These are phyloP conservation scores for Archips crataeganus DNA, from an alignment of 2,888 invertebrate species.

Conservation along the genomic window DNA sequence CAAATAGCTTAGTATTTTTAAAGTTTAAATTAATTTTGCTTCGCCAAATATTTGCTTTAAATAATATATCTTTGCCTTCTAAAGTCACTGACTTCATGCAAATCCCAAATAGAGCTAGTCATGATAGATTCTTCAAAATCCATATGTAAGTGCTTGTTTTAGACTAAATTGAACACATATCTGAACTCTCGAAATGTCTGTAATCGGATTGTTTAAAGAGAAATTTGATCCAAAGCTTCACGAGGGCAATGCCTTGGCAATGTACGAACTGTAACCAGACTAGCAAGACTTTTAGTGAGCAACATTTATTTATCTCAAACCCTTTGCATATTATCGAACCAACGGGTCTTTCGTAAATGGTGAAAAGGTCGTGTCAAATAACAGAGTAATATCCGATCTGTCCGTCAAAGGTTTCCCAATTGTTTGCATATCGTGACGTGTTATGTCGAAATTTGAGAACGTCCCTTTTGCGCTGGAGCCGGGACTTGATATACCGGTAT, in stretches of 20 bases:
- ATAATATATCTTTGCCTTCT: not conserved
- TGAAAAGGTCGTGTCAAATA: slow-evolving; percentile 16
- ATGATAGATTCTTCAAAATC: no score
- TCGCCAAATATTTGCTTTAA: no score
- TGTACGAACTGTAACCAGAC: slow-evolving; percentile 43
- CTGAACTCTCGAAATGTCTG: not conserved
- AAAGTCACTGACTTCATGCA: not conserved
- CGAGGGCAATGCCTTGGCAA: slow-evolving; percentile 52
- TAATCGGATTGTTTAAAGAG: slow-evolving; percentile 40
- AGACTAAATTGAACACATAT: not conserved
- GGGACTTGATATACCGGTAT: no score
- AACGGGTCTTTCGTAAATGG: not conserved
- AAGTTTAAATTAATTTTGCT: no score
- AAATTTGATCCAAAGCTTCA: slow-evolving; percentile 48
- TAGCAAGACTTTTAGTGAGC: slow-evolving; percentile 33
- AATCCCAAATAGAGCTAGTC: not conserved
- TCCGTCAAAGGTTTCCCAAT: slow-evolving; percentile 55
- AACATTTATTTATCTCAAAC: slow-evolving; percentile 3
- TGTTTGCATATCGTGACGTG: slow-evolving; percentile 28
- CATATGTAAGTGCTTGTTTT: no score
- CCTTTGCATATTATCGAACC: slow-evolving; percentile 4
- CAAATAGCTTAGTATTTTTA: no score
- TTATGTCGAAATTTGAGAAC: not conserved
- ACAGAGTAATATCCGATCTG: slow-evolving; percentile 54
- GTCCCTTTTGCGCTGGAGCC: not conserved